phyloP scores from a whole-genome alignment of 2,888 invertebrate genomes.

The Apamea epomidion region DNA sequence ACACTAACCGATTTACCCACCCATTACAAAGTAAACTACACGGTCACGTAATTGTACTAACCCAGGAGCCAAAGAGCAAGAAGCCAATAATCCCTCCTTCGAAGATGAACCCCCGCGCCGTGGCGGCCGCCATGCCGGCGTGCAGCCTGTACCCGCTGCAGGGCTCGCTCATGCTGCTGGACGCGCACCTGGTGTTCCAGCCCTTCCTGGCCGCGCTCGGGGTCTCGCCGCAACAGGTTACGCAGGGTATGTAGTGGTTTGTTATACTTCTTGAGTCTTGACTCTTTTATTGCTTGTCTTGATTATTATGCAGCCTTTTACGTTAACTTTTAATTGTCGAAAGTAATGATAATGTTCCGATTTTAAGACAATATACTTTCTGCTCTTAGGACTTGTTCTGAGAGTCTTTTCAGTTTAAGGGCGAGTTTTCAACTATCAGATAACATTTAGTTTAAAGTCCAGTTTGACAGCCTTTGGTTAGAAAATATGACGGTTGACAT shows the following conservation, averaged over 20 bases:
- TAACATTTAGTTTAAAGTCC: too few relatives aligned
- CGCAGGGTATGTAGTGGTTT: constrained; percentile 75
- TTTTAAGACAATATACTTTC: too few relatives aligned
- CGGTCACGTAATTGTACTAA: constrained; percentile 42
- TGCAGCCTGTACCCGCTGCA: constrained; percentile 94
- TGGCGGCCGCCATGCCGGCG: constrained; percentile 88
- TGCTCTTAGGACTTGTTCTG: too few relatives aligned
- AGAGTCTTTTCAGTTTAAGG: too few relatives aligned
- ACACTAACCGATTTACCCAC: constrained; percentile 45
- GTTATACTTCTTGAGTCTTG: neutral
- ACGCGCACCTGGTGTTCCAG: constrained; percentile 98
- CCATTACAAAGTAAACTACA: constrained; percentile 40
- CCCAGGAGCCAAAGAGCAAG: constrained; percentile 86
- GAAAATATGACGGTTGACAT: too few relatives aligned
- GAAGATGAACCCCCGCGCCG: constrained; percentile 83
- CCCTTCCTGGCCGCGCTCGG: constrained; percentile 97
- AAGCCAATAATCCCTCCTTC: constrained; percentile 88
- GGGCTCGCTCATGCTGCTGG: constrained; percentile 95
- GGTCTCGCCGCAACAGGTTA: constrained; percentile 96
- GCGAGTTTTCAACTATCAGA: too few relatives aligned
- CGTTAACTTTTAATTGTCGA: too few relatives aligned
- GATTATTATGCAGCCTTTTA: too few relatives aligned
- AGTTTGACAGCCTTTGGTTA: too few relatives aligned
- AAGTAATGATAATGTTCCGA: too few relatives aligned
- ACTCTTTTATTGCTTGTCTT: neutral